Evolutionary conservation across 1,140 invertebrate genomes (phyloP).

Genomic region (Apolygus lucorum): DNA sequence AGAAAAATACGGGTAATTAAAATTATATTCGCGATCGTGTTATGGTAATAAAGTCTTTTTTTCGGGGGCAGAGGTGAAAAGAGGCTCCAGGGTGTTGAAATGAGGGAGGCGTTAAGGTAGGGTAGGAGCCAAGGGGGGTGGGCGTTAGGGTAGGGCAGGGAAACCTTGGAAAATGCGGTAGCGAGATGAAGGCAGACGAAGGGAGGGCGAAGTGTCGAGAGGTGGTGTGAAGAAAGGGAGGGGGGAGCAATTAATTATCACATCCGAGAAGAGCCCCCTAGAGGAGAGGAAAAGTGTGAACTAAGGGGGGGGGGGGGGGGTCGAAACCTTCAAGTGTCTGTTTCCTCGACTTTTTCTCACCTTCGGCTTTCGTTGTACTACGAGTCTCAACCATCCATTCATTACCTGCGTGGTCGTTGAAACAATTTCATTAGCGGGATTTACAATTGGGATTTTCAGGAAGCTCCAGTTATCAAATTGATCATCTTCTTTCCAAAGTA

Average conservation of each 20-base stretch:
- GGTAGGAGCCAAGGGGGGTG: not conserved
- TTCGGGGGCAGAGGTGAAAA: conserved; percentile 22
- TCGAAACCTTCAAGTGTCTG: too few relatives aligned
- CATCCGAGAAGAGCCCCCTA: not conserved
- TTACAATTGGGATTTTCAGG: too few relatives aligned
- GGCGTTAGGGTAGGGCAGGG: not conserved
- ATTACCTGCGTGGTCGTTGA: too few relatives aligned
- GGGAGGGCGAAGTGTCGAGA: conserved; percentile 32
- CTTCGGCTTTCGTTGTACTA: too few relatives aligned
- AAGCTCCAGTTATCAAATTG: too few relatives aligned
- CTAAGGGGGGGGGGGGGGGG: not conserved
- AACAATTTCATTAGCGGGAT: too few relatives aligned
- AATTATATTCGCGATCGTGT: conserved; percentile 26
- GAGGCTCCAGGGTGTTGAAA: conserved; percentile 26
- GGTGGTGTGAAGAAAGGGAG: conserved; percentile 34
- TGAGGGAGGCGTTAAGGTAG: conserved; percentile 26
- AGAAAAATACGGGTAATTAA: not conserved
- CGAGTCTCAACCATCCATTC: too few relatives aligned
- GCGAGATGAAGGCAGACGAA: too few relatives aligned
- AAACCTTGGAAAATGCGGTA: not conserved
- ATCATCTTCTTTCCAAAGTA: too few relatives aligned
- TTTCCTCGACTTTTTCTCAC: too few relatives aligned
- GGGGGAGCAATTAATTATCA: not conserved
- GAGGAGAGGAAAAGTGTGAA: not conserved
- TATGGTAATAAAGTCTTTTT: conserved; percentile 22